phyloP scores from a whole-genome alignment of 2,797 vertebrate species.

The Etheostoma nigrum region DNA sequence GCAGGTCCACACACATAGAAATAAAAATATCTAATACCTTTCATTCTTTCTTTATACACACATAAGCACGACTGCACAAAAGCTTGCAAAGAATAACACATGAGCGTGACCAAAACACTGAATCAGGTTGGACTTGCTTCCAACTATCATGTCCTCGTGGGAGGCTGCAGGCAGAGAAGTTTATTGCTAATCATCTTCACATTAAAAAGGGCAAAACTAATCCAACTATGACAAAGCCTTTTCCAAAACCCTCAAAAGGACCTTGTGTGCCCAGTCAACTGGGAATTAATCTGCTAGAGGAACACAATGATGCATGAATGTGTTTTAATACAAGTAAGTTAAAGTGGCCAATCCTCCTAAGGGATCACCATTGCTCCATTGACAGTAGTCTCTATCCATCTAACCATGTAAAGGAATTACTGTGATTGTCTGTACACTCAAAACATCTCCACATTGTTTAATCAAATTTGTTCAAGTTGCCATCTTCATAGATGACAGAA shows the following conservation, averaged over 20 bases:
- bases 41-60: constrained; percentile 35
- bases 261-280: constrained; percentile 39
- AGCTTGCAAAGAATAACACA: constrained; percentile 42
- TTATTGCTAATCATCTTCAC: constrained; percentile 61
- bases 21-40: constrained; percentile 39
- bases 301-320: constrained; percentile 57
- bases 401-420: constrained; percentile 42
- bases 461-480: constrained; percentile 66
- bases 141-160: constrained; percentile 51
- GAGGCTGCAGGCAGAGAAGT: constrained; percentile 56
- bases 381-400: constrained; percentile 30
- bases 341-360: constrained; percentile 49
- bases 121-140: constrained; percentile 62
- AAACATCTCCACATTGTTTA: constrained; percentile 47
- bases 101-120: constrained; percentile 41
- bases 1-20: constrained; percentile 38
- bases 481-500: constrained; percentile 65
- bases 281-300: constrained; percentile 58
- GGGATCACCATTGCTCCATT: constrained; percentile 33
- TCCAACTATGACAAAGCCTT: constrained; percentile 65
- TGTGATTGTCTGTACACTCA: constrained; percentile 31
- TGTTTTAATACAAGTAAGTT: constrained; percentile 63
- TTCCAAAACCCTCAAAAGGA: constrained; percentile 53
- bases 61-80: constrained; percentile 44
- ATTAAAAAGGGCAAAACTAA: constrained; percentile 58